A percentile compares a stretch with the other conserved stretches of the same genome.
These are phyloP conservation scores for Tetragonula carbonaria DNA, from an alignment of 2,888 invertebrate genomes.

Conservation along the genomic window DNA sequence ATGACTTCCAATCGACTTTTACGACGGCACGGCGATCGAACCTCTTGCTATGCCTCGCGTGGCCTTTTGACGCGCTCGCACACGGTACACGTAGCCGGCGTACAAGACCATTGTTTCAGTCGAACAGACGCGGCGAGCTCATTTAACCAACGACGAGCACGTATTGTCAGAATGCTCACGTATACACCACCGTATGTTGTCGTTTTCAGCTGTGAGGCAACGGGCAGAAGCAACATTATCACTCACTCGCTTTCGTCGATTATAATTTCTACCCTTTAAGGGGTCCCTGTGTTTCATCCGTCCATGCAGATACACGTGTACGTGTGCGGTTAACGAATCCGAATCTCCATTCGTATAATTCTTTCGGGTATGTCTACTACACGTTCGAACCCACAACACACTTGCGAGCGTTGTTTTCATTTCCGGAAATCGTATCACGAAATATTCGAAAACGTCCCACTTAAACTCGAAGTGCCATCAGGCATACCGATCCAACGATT, in stretches of 20 bases:
- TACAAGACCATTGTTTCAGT: conserved; percentile 76
- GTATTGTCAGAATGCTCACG: conserved; percentile 67
- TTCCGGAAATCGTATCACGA: too few species aligned
- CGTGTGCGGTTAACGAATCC: too few species aligned
- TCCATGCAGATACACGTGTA: too few species aligned
- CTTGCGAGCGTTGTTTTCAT: too few species aligned
- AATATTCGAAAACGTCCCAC: too few species aligned
- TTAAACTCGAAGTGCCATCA: too few species aligned
- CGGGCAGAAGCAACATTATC: conserved; percentile 70
- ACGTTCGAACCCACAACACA: too few species aligned
- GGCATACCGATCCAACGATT: too few species aligned
- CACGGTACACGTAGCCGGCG: conserved; percentile 66
- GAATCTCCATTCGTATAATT: too few species aligned
- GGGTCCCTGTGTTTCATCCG: too few species aligned
- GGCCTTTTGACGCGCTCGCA: conserved; percentile 68
- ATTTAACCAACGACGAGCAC: conserved; percentile 72
- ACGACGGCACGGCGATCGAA: conserved; percentile 16
- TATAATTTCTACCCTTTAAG: conserved; percentile 43
- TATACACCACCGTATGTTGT: conserved; percentile 61
- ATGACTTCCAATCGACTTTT: conserved; percentile 52
- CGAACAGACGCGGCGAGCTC: conserved; percentile 69
- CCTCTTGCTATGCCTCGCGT: conserved; percentile 69
- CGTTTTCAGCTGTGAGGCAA: conserved; percentile 57
- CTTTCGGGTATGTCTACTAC: too few species aligned
- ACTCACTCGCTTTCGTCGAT: conserved; percentile 43